Evolutionary conservation across 2,113 vertebrate species (phyloP), one percentile per base, ranked within the genome.

Genomic region (Silurus asotus): DNA sequence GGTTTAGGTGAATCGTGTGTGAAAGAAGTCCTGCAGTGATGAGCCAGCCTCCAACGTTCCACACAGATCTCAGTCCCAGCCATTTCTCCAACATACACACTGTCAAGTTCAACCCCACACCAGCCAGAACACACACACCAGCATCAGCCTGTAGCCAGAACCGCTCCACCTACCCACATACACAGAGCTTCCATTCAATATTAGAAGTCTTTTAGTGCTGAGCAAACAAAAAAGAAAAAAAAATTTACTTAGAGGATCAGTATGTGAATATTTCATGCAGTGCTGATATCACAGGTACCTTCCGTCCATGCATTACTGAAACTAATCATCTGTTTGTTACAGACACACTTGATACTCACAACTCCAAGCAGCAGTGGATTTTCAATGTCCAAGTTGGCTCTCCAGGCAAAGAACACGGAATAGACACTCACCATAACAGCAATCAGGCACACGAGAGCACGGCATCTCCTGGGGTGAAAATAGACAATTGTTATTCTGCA

Each of bases 131-230:
- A 0, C 96, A 97, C 90, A 99, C 91, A 74, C 95, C 96, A 0
- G 96, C 96, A 0, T 96, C 96, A 82, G 97, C 96, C 95, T 99
- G 98, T 88, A 99, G 95, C 98, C 98, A 99, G 93, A 99, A 99
- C 56, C 98, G 93, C 86, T 99, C 98, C 83, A 99, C 97, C 98
- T 99, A 76, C 48, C 28, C 6, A 84, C 64, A 87, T 5, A 82
- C 37, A 83, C 25, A 72, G n/a, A 84, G 80, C 20, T 23, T 59
- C 61, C 10, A 62, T 56, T 17, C n/a, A 53, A 53, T 3, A 37
- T 76, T 65, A 20, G 10, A 4, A 59, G 28, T 19, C 28, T 59
- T 61, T 37, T 6, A 37, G 37, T 74, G n/a, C 77, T 28, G 23
- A 55, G n/a, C 5, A 76, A 13, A 67, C 15, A 67, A 62, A 77